Conservation (phyloP, 2,888 invertebrate species). For the Melikaiella ostensackeni region DNA sequence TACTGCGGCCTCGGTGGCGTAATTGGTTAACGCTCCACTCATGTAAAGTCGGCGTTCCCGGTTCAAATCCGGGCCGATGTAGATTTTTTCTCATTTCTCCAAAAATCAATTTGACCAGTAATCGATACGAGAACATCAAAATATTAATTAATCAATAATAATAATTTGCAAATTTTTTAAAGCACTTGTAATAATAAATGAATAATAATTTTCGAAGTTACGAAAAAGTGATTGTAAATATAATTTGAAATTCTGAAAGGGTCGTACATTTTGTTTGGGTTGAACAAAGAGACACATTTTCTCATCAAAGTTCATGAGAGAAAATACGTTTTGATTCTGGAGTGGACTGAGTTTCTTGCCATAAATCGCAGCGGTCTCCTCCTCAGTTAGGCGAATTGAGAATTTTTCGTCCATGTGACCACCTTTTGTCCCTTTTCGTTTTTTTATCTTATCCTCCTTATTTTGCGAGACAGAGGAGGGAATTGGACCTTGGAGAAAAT, state of each 20-base stretch:
- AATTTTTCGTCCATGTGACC: conserved; percentile 4
- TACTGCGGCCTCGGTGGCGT: no score
- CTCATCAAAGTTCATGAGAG: conserved; percentile 12
- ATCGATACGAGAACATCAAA: no score
- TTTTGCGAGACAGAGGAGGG: background rate
- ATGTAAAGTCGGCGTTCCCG: no score
- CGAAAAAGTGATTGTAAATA: background rate
- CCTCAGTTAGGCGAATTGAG: background rate
- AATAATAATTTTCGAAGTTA: no score
- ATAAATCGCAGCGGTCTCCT: conserved; percentile 11
- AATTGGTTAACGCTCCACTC: no score
- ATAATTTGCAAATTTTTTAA: no score
- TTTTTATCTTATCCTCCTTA: background rate
- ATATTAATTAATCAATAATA: no score
- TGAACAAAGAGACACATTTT: conserved; percentile 17
- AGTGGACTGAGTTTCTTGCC: background rate
- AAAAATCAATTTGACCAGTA: no score
- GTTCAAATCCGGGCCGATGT: no score
- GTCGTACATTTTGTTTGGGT: background rate
- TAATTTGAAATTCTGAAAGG: background rate
- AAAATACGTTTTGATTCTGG: conserved; percentile 27
- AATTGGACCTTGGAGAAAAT: background rate
- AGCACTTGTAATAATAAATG: no score
- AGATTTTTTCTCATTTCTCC: no score
- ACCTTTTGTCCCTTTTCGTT: background rate